Evolutionary conservation across 2,797 vertebrate species (phyloP), one percentile per base, ranked within the genome.

Genomic region (Channa striata): DNA sequence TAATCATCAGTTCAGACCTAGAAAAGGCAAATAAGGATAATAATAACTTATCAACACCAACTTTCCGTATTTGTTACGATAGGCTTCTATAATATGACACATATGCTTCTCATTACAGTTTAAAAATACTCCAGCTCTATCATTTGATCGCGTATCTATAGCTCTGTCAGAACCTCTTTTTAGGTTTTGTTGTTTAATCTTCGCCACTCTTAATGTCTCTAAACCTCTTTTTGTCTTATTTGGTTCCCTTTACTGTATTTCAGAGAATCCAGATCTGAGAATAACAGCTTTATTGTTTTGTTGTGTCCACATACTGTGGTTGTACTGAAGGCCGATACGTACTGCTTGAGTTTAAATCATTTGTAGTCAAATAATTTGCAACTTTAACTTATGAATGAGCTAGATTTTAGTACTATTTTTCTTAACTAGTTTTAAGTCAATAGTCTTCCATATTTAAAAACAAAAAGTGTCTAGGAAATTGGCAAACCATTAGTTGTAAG

Each of bases 1-100:
- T 44, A 48, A 70, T 66, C 17, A 25, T 8, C 33, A 69, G 57
- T 14, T 46, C 19, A 25, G 30, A 74, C 75, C 39, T 25, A 3
- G n/a, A 48, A 65, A 47, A 78, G 74, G 73, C 57, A 82, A 85
- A 81, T 54, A 47, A 78, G 74, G 73, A 53, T 81, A 85, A 81
- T 54, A 51, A 34, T 21, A 6, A 21, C 0, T 2, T 40, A 37
- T 60, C 37, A 43, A 77, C 80, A 74, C 68, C 78, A 85, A 8
- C 34, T 36, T 48, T 65, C 14, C 12, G 39, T 64, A 54, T 64
- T 37, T 62, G 10, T 30, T 54, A 5, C 65, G 11, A 8, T 34
- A 17, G n/a, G 11, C 23, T 51, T 53, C 14, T 2, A 50, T 47
- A 25, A 30, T 25, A 34, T 43, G 49, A 61, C 46, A 36, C 20